phyloP scores from a whole-genome alignment of 1,140 invertebrate genomes.

The Camponotus floridanus region DNA sequence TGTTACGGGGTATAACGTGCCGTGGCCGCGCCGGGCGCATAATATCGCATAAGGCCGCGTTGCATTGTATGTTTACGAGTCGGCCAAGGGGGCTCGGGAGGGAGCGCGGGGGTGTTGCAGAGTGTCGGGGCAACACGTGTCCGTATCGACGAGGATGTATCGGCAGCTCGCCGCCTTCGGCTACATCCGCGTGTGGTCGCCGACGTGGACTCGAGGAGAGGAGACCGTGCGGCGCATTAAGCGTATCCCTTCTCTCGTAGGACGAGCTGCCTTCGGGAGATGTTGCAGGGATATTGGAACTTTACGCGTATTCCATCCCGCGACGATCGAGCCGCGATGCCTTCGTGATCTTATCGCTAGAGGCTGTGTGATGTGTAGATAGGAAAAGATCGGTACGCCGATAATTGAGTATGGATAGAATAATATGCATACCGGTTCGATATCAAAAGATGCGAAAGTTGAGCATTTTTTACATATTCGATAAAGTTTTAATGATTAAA shows the following conservation, averaged over 20 bases:
- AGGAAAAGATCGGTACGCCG: constrained; percentile 31
- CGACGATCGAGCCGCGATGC: constrained; percentile 43
- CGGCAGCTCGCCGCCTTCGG: constrained; percentile 76
- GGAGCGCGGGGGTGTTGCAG: constrained; percentile 60
- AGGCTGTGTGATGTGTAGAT: constrained; percentile 51
- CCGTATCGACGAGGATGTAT: constrained; percentile 82
- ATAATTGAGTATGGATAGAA: constrained; percentile 55
- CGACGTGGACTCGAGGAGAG: constrained; percentile 30
- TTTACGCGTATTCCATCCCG: constrained; percentile 50
- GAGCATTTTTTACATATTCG: background rate
- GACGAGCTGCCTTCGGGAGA: constrained; percentile 39
- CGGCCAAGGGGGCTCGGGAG: constrained; percentile 59
- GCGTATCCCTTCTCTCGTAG: constrained; percentile 42
- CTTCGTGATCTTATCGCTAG: constrained; percentile 30
- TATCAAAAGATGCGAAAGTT: background rate
- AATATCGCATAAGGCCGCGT: constrained; percentile 73
- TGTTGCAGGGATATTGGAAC: constrained; percentile 49
- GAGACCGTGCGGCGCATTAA: constrained; percentile 49
- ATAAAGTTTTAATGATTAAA: background rate
- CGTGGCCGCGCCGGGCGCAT: constrained; percentile 76
- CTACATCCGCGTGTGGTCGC: constrained; percentile 80
- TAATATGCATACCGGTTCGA: background rate
- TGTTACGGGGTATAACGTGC: constrained; percentile 79
- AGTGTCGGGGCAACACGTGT: constrained; percentile 81
- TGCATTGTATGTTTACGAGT: constrained; percentile 80